Evolutionary conservation across 2,888 invertebrate genomes (phyloP).

Genomic region (Listrodromus nycthemerus): DNA sequence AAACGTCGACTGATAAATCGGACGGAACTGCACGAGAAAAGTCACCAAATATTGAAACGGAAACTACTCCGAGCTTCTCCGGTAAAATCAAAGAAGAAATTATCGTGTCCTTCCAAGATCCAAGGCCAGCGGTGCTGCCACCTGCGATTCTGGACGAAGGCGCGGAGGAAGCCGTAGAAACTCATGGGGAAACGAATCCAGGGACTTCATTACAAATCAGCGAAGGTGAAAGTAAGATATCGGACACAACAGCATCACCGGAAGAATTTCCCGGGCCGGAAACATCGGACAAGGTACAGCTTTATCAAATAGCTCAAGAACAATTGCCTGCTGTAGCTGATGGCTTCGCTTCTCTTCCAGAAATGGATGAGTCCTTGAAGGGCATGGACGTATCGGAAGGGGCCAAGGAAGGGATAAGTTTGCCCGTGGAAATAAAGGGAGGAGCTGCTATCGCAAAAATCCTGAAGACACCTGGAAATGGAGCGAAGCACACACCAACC

Average conservation of each 20-base stretch:
- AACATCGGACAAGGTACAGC: conserved; percentile 66
- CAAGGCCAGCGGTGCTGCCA: background rate
- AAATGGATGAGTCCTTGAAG: conserved; percentile 54
- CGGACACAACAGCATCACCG: conserved; percentile 11
- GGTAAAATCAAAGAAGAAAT: background rate
- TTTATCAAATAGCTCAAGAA: conserved; percentile 64
- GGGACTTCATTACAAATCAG: conserved; percentile 2
- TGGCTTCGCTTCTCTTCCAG: conserved; percentile 69
- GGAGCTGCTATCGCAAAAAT: background rate
- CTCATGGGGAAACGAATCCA: background rate
- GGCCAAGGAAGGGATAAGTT: conserved; percentile 19
- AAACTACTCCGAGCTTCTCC: background rate
- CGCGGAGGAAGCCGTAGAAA: background rate
- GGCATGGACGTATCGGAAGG: conserved; percentile 42
- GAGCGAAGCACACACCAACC: conserved; percentile 9
- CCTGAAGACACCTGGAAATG: background rate
- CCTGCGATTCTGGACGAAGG: background rate
- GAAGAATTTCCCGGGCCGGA: conserved; percentile 42
- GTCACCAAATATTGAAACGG: background rate
- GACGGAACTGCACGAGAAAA: background rate
- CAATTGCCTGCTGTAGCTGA: conserved; percentile 65
- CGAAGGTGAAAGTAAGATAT: conserved; percentile 29
- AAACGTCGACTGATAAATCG: background rate
- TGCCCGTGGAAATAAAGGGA: conserved; percentile 4
- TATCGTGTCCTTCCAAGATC: background rate